Percentiles rank a stretch among this genome's conserved stretches.
phyloP scores from a whole-genome alignment of 2,888 invertebrate genomes.

The Chymomyza amoena region DNA sequence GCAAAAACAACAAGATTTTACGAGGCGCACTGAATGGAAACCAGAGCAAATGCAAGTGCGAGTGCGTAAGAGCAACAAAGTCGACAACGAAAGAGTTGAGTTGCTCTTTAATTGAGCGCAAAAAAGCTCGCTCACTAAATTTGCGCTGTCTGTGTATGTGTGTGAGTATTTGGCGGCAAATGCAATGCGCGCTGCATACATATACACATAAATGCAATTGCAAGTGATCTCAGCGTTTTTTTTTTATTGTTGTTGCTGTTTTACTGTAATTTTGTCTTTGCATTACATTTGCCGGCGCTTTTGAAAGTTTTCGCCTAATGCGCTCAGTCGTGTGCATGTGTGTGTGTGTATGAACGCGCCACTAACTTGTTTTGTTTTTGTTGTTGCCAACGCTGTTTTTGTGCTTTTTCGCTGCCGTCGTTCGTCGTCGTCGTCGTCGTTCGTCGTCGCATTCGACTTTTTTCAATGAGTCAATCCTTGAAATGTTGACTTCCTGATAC shows the following conservation, averaged over 20 bases:
- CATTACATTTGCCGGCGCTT: constrained; percentile 68
- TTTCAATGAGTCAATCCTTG: constrained; percentile 78
- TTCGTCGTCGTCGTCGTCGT: constrained; percentile 24
- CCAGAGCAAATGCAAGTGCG: constrained; percentile 25
- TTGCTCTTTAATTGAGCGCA: neutral
- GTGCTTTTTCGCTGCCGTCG: constrained; percentile 10
- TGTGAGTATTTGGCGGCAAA: neutral
- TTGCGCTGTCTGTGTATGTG: neutral
- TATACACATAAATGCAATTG: constrained; percentile 49
- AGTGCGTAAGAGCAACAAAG: constrained; percentile 22
- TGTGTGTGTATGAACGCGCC: constrained; percentile 14
- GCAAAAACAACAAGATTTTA: too few relatives aligned
- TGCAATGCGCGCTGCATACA: neutral
- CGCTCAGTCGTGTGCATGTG: neutral
- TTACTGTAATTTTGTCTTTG: constrained; percentile 61
- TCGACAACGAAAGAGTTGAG: neutral
- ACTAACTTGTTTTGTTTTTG: constrained; percentile 65
- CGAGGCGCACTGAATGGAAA: constrained; percentile 28
- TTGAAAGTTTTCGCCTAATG: constrained; percentile 55
- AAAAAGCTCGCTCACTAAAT: constrained; percentile 5
- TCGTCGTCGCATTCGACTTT: constrained; percentile 72
- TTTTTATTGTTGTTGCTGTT: constrained; percentile 40
- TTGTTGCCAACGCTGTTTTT: constrained; percentile 43
- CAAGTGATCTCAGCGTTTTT: constrained; percentile 54
- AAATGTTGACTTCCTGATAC: constrained; percentile 78